Evolutionary conservation across 2,113 vertebrate genomes (phyloP).

Genomic region (Clarias macrocephalus): DNA sequence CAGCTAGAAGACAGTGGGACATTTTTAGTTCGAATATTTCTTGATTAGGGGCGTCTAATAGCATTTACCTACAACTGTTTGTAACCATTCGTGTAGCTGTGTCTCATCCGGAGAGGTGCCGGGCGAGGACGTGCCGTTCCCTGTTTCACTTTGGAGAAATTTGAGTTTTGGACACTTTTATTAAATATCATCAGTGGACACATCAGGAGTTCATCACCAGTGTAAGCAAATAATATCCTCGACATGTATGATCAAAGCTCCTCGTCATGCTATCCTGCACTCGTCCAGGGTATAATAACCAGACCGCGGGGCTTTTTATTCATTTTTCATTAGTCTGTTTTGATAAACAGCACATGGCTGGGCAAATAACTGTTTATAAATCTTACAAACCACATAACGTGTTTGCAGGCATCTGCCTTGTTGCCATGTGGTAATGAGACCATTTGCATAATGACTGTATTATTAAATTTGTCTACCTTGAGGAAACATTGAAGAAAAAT

Average conservation of each 20-base stretch:
- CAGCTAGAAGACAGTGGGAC: not conserved
- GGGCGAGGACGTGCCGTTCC: not conserved
- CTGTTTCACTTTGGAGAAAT: not conserved
- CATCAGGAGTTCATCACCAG: constrained; percentile 15
- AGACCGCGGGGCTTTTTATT: constrained; percentile 57
- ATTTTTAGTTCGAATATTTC: not conserved
- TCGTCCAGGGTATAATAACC: constrained; percentile 57
- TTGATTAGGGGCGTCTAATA: not conserved
- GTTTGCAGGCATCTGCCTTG: constrained; percentile 76
- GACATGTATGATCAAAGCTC: constrained; percentile 8
- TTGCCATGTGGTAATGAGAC: constrained; percentile 80
- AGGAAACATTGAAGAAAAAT: constrained; percentile 79
- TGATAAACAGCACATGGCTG: constrained; percentile 78
- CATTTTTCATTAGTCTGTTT: constrained; percentile 70
- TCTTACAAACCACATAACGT: constrained; percentile 79
- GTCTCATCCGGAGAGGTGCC: not conserved
- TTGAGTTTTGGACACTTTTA: not conserved
- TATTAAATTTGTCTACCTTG: constrained; percentile 82
- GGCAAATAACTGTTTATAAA: constrained; percentile 67
- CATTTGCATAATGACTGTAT: constrained; percentile 90
- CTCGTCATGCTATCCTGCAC: constrained; percentile 28
- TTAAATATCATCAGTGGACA: constrained; percentile 4
- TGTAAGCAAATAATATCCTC: constrained; percentile 28
- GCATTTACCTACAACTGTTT: not conserved
- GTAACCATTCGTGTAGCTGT: no score